These are phyloP conservation scores for Drosophila nr. perissopoda DNA, from an alignment of 2,888 invertebrate genomes.

Conservation along the genomic window DNA sequence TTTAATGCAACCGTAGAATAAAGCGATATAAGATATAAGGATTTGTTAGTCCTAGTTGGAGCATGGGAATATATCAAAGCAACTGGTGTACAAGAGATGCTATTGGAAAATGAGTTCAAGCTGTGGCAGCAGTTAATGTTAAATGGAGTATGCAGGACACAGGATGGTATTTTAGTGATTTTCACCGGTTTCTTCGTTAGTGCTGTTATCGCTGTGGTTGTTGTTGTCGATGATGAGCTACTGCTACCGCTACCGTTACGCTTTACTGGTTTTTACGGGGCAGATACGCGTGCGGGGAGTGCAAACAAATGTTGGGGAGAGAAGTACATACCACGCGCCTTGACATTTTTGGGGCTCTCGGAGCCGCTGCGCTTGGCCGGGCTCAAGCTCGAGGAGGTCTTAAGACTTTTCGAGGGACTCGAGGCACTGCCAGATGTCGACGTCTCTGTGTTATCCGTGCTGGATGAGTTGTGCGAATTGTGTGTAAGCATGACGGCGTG, in stretches of 20 bases:
- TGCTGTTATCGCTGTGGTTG: slow-evolving; percentile 14
- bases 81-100: background rate
- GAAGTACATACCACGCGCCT: slow-evolving; percentile 89
- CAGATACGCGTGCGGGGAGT: slow-evolving; percentile 23
- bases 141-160: background rate
- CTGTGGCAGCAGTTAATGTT: background rate
- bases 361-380: slow-evolving; percentile 94
- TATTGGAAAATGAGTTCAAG: background rate
- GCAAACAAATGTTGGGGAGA: background rate
- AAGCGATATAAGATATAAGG: background rate
- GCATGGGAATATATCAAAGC: background rate
- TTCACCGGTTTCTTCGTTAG: slow-evolving; percentile 10
- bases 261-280: slow-evolving; percentile 32
- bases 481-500: slow-evolving; percentile 85
- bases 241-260: slow-evolving; percentile 53
- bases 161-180: background rate
- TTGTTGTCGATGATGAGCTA: slow-evolving; percentile 24
- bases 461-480: slow-evolving; percentile 85
- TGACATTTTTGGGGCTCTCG: slow-evolving; percentile 90
- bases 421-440: slow-evolving; percentile 88
- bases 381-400: slow-evolving; percentile 93
- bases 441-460: slow-evolving; percentile 87
- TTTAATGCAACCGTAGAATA: background rate
- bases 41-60: background rate
- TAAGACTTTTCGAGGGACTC: slow-evolving; percentile 94